Evolutionary conservation across 2,888 invertebrate species (phyloP).

Genomic region (Agriopis leucophaearia): DNA sequence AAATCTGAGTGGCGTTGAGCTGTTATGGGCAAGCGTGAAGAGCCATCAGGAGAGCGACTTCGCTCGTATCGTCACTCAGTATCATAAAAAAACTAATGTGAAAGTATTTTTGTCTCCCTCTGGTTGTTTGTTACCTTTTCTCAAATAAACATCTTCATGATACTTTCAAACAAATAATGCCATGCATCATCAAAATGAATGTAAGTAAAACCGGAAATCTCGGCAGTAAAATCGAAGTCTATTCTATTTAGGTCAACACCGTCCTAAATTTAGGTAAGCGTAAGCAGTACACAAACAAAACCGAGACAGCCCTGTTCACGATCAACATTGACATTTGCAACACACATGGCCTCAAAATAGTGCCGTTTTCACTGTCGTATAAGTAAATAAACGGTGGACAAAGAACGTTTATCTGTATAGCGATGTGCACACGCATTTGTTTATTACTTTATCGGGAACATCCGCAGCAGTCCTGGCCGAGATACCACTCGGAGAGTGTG

Average conservation of each 20-base stretch:
- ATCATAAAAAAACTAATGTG: no score
- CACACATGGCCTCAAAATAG: constrained; percentile 8
- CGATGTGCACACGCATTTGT: constrained; percentile 17
- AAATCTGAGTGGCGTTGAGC: no score
- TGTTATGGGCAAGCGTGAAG: no score
- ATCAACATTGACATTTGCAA: background rate
- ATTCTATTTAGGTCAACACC: constrained; percentile 4
- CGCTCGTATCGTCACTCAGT: no score
- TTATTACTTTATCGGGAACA: constrained; percentile 46
- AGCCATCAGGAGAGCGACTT: no score
- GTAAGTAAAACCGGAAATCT: no score
- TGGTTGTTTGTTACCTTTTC: no score
- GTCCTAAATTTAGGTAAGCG: constrained; percentile 16
- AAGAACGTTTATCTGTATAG: constrained; percentile 36
- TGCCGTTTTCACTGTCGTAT: constrained; percentile 15
- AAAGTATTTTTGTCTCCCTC: no score
- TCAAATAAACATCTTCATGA: no score
- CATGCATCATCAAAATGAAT: no score
- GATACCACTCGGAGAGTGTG: constrained; percentile 29
- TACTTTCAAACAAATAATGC: no score
- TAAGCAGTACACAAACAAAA: constrained; percentile 4
- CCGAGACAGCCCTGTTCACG: background rate
- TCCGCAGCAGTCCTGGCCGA: constrained; percentile 40
- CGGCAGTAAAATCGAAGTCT: background rate
- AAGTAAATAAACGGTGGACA: constrained; percentile 29